Evolutionary conservation across 2,888 invertebrate genomes (phyloP).

Genomic region (Pedicia rivosa): DNA sequence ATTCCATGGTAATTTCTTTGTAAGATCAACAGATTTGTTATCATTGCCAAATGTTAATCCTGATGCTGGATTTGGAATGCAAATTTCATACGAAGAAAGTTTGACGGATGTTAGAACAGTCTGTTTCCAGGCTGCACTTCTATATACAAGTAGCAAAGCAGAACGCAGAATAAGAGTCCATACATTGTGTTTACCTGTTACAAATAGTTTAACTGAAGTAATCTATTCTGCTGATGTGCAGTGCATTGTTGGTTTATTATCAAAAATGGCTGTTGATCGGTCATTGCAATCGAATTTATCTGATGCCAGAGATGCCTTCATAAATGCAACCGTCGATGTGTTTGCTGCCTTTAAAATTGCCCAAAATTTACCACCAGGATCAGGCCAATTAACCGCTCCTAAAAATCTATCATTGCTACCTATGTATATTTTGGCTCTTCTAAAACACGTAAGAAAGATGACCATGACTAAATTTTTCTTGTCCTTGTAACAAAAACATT

Average conservation of each 20-base stretch:
- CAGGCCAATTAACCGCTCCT: slow-evolving; percentile 56
- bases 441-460: slow-evolving; percentile 58
- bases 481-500: not conserved
- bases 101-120: slow-evolving; percentile 75
- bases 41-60: slow-evolving; percentile 96
- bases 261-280: slow-evolving; percentile 97
- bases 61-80: slow-evolving; percentile 96
- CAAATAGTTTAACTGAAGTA: slow-evolving; percentile 68
- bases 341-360: slow-evolving; percentile 54
- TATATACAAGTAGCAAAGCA: slow-evolving; percentile 91
- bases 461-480: not conserved
- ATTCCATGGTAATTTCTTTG: slow-evolving; percentile 99
- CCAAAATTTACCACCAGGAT: slow-evolving; percentile 42
- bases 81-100: slow-evolving; percentile 79
- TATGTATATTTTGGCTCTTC: slow-evolving; percentile 70
- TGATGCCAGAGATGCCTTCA: slow-evolving; percentile 92
- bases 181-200: slow-evolving; percentile 87
- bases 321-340: slow-evolving; percentile 88
- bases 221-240: slow-evolving; percentile 84
- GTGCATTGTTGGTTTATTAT: slow-evolving; percentile 77
- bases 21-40: slow-evolving; percentile 89
- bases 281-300: slow-evolving; percentile 68
- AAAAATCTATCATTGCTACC: slow-evolving; percentile 67
- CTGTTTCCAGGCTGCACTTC: slow-evolving; percentile 93
- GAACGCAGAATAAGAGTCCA: slow-evolving; percentile 96